A percentile compares a stretch with the other conserved stretches of the same genome.
Evolutionary conservation across 1,140 invertebrate species (phyloP).

Genomic region (Copidosoma floridanum): DNA sequence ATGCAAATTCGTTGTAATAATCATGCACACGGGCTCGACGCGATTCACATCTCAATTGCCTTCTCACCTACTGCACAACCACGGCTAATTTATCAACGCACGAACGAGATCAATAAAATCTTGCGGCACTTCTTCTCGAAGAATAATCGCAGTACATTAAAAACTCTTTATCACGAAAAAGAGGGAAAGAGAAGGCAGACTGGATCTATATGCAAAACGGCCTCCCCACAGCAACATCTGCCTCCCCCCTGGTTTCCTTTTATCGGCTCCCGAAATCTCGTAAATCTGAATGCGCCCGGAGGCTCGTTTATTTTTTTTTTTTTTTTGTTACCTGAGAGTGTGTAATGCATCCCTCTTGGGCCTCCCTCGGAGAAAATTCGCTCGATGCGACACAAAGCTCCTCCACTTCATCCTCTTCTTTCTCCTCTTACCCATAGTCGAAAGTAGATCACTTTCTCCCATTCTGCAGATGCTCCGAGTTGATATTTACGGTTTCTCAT

Average conservation of each 20-base stretch:
- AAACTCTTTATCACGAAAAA: neutral
- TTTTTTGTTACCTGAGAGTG: constrained; percentile 1
- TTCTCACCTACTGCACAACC: neutral
- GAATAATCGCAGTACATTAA: constrained; percentile 10
- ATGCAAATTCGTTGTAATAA: neutral
- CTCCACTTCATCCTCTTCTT: too few species aligned
- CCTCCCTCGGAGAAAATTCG: constrained; percentile 5
- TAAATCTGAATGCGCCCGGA: neutral
- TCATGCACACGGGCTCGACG: neutral
- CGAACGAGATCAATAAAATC: constrained; percentile 14
- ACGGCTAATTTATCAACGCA: neutral
- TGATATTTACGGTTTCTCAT: constrained; percentile 51
- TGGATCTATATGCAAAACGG: neutral
- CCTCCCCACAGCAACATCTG: neutral
- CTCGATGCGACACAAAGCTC: neutral
- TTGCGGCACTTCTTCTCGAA: neutral
- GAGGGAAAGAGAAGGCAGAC: too few species aligned
- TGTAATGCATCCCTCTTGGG: constrained; percentile 1
- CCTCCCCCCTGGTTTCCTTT: neutral
- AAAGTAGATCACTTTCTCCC: constrained; percentile 29
- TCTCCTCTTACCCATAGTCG: too few species aligned
- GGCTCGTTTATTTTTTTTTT: neutral
- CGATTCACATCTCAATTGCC: constrained; percentile 2
- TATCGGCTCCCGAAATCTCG: neutral
- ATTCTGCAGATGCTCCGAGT: constrained; percentile 47